phyloP scores from a whole-genome alignment of 2,888 invertebrate genomes.

The Campoplex nolae region DNA sequence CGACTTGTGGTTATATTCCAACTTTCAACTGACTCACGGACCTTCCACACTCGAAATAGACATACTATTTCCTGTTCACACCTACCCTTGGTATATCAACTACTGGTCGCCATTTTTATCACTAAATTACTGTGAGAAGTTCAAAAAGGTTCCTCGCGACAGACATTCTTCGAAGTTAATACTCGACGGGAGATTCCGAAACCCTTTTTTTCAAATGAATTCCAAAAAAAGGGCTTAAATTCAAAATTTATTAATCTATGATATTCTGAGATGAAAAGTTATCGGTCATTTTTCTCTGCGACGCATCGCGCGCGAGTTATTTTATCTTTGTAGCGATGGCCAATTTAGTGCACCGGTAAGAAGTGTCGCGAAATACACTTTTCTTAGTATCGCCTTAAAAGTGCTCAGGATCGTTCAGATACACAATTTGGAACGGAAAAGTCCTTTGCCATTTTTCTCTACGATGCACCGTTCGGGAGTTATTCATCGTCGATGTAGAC shows the following conservation, averaged over 20 bases:
- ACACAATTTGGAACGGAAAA: no score
- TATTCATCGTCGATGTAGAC: not conserved
- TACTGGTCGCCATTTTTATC: not conserved
- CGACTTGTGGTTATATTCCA: constrained; percentile 52
- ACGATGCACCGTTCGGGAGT: not conserved
- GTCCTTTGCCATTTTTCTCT: not conserved
- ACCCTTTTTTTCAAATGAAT: not conserved
- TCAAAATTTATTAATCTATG: no score
- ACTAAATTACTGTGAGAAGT: not conserved
- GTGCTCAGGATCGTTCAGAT: no score
- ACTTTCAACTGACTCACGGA: constrained; percentile 46
- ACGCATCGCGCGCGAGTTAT: no score
- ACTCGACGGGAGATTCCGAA: not conserved
- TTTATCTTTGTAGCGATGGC: no score
- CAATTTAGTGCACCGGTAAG: no score
- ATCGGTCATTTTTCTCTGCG: no score
- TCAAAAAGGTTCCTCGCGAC: not conserved
- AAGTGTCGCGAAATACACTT: no score
- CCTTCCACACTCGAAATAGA: constrained; percentile 47
- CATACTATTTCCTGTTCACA: constrained; percentile 61
- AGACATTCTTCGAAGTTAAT: not conserved
- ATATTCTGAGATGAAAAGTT: no score
- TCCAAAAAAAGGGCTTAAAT: not conserved
- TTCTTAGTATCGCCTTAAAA: no score
- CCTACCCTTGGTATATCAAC: constrained; percentile 11